Evolutionary conservation across 2,888 invertebrate species (phyloP), one percentile per base, ranked within the genome.

Genomic region (Eulithis prunata): DNA sequence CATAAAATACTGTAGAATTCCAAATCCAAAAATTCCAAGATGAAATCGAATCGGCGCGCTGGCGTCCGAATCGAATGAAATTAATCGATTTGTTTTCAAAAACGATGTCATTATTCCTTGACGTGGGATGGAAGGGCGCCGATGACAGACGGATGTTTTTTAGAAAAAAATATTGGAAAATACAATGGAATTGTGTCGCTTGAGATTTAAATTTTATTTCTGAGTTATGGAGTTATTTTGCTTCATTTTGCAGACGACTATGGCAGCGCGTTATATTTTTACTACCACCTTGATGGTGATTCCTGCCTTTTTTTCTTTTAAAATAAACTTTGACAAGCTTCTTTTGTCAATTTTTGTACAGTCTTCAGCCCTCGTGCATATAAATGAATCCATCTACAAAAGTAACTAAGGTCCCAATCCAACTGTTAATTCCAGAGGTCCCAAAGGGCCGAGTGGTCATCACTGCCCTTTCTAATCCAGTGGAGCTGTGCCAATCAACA

Each of bases 61-160:
- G 90, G 89, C 88, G 84, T 82, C 86, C 90, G 88, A 86, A 83
- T 84, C 90, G 90, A 92, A 93, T 91, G 82, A 89, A 87, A 92
- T 90, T 87, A 90, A 92, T 93, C 90, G 91, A 90, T 90, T 81
- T 82, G 84, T 88, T 87, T 89, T 85, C 85, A 82, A 86, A 89
- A 88, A 89, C 86, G 86, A 87, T 87, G 87, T 86, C 83, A 86
- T 89, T 86, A 87, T 85, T 82, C 75, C 84, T 83, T 85, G 87
- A 88, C 85, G 77, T 81, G 81, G 83, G 83, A 84, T 83, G 83
- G 84, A 79, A 85, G 85, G 85, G 82, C 72, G 69, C 70, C 74
- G 82, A 79, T 82, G 83, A 81, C 83, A 81, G 80, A 70, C 80
- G 70, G 76, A 78, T 80, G 76, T 82, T 80, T 73, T 82, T 78